phyloP scores from a whole-genome alignment of 1,140 invertebrate species.

The Leptinotarsa defecta region DNA sequence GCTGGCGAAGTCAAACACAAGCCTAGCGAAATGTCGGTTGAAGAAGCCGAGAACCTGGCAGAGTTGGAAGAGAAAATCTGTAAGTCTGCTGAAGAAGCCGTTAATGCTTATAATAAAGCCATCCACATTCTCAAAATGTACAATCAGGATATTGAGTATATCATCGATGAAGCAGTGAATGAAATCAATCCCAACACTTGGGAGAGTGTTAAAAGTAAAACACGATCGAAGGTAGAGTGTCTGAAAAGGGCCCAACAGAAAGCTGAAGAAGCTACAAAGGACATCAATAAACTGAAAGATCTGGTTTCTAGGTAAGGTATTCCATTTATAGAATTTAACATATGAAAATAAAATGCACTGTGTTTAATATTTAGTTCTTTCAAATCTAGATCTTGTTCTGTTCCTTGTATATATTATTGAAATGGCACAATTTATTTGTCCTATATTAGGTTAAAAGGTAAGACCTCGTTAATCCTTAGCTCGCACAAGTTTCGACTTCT shows the following conservation, averaged over 20 bases:
- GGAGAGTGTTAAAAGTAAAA: constrained; percentile 65
- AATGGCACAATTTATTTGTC: too few relatives aligned
- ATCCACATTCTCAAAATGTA: constrained; percentile 62
- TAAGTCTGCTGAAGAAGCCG: constrained; percentile 60
- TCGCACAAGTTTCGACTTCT: too few relatives aligned
- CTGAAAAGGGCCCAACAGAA: constrained; percentile 61
- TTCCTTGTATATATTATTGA: too few relatives aligned
- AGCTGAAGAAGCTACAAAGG: constrained; percentile 54
- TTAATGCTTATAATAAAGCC: constrained; percentile 63
- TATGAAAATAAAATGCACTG: too few relatives aligned
- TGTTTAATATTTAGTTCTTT: too few relatives aligned
- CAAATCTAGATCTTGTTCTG: too few relatives aligned
- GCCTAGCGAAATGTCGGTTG: constrained; percentile 18
- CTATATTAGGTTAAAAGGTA: too few relatives aligned
- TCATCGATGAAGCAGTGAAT: constrained; percentile 64
- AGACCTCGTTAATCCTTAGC: too few relatives aligned
- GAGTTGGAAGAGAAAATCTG: constrained; percentile 64
- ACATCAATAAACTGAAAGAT: constrained; percentile 44
- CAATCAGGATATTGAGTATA: constrained; percentile 64
- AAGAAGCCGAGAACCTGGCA: constrained; percentile 54
- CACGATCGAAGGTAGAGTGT: constrained; percentile 60
- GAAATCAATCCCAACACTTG: constrained; percentile 61
- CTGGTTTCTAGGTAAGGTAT: constrained; percentile 46
- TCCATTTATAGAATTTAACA: not conserved
- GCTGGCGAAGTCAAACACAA: constrained; percentile 44